Conservation (phyloP, 2,888 invertebrate genomes). For the Rhopalosiphum nymphaeae region DNA sequence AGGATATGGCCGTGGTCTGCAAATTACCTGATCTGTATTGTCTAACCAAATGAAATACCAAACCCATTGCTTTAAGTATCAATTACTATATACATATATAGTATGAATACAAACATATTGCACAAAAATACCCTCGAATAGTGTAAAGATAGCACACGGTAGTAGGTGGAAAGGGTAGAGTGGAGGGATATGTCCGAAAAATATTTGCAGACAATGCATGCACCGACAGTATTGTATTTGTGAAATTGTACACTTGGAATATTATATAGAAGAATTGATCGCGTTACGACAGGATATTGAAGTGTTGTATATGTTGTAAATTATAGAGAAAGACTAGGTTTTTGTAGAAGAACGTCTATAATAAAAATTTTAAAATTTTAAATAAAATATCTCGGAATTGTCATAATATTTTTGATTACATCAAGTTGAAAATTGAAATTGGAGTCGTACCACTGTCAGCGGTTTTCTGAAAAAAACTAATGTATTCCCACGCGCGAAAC, state of each 20-base stretch:
- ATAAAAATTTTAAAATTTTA: slow-evolving; percentile 4
- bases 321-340: background rate
- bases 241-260: background rate
- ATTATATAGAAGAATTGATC: background rate
- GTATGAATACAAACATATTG: no score
- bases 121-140: background rate
- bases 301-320: background rate
- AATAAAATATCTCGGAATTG: background rate
- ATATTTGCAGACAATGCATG: background rate
- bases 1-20: no score
- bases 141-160: background rate
- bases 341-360: background rate
- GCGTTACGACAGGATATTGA: background rate
- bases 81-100: background rate
- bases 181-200: background rate
- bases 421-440: slow-evolving; percentile 27
- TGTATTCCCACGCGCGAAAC: slow-evolving; percentile 24
- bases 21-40: no score
- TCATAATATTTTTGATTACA: background rate
- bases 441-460: slow-evolving; percentile 19
- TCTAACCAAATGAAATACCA: no score
- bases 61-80: no score
- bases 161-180: no score
- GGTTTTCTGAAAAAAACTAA: slow-evolving; percentile 23
- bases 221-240: background rate